Conservation (phyloP, 1,140 invertebrate genomes). For the Leptinotarsa lineolata region DNA sequence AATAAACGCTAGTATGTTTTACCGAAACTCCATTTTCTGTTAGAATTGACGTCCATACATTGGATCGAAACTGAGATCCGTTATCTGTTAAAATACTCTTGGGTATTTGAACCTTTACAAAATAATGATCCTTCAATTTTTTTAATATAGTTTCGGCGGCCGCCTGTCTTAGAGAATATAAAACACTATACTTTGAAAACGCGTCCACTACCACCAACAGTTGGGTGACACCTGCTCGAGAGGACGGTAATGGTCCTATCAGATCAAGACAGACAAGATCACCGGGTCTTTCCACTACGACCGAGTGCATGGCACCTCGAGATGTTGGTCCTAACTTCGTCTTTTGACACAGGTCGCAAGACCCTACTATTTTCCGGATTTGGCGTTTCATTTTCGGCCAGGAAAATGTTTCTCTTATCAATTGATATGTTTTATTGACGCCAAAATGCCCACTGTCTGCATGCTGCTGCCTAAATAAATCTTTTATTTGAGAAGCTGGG, state of each 20-base stretch:
- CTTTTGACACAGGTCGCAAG: constrained; percentile 11
- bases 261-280: constrained; percentile 15
- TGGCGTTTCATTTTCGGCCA: constrained; percentile 6
- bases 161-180: not conserved
- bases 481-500: not conserved
- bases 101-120: constrained; percentile 5
- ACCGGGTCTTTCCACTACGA: not conserved
- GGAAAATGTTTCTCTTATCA: not conserved
- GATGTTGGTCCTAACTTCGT: not conserved
- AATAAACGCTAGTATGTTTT: constrained; percentile 22
- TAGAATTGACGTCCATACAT: not conserved
- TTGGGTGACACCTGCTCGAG: constrained; percentile 10
- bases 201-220: constrained; percentile 11
- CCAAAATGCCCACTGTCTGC: constrained; percentile 18
- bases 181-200: not conserved
- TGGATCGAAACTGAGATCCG: constrained; percentile 5
- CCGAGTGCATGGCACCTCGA: not conserved
- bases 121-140: not conserved
- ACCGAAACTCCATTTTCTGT: not conserved
- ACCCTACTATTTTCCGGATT: not conserved
- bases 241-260: constrained; percentile 13
- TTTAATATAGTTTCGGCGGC: not conserved
- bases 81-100: constrained; percentile 22
- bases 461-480: constrained; percentile 2
- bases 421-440: not conserved